These are phyloP conservation scores for Hydrotaea diabolus DNA, from an alignment of 2,888 invertebrate genomes.

Conservation along the genomic window DNA sequence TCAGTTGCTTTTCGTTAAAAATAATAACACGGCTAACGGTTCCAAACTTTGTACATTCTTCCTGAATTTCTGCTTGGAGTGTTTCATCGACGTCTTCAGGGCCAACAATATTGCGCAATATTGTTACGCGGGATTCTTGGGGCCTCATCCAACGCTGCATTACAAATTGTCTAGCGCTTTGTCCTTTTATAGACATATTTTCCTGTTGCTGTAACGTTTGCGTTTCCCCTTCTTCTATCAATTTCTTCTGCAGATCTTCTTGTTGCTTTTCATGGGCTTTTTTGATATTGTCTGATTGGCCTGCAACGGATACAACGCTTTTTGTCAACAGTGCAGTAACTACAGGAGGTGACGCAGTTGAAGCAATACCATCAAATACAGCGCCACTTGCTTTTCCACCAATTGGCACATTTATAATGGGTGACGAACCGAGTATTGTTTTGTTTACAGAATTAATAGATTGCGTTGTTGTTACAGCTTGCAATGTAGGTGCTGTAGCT, in stretches of 20 bases:
- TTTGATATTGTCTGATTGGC: constrained; percentile 82
- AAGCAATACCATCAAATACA: constrained; percentile 31
- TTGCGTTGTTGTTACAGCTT: constrained; percentile 61
- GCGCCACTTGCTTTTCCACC: constrained; percentile 31
- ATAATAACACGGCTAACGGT: constrained; percentile 94
- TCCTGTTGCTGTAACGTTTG: constrained; percentile 90
- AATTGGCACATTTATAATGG: constrained; percentile 52
- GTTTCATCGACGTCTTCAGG: constrained; percentile 97
- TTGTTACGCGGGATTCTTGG: constrained; percentile 88
- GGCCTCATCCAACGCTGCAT: constrained; percentile 96
- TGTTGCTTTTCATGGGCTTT: constrained; percentile 88
- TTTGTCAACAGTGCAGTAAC: constrained; percentile 44
- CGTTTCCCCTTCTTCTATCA: constrained; percentile 87
- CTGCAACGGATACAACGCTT: constrained; percentile 50
- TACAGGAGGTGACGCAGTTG: constrained; percentile 68
- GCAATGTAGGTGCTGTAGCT: constrained; percentile 69
- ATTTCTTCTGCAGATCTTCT: constrained; percentile 92
- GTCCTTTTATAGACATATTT: constrained; percentile 90
- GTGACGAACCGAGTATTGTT: constrained; percentile 54
- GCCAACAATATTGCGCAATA: constrained; percentile 95
- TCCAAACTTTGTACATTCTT: constrained; percentile 97
- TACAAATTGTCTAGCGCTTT: constrained; percentile 91
- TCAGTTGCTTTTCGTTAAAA: constrained; percentile 97
- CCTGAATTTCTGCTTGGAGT: constrained; percentile 96
- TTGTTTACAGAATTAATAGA: constrained; percentile 55